Percentiles rank a stretch among this genome's conserved stretches.
These are phyloP conservation scores for Corythornis cristatus DNA, from an alignment of 2,113 vertebrate genomes.

Conservation along the genomic window DNA sequence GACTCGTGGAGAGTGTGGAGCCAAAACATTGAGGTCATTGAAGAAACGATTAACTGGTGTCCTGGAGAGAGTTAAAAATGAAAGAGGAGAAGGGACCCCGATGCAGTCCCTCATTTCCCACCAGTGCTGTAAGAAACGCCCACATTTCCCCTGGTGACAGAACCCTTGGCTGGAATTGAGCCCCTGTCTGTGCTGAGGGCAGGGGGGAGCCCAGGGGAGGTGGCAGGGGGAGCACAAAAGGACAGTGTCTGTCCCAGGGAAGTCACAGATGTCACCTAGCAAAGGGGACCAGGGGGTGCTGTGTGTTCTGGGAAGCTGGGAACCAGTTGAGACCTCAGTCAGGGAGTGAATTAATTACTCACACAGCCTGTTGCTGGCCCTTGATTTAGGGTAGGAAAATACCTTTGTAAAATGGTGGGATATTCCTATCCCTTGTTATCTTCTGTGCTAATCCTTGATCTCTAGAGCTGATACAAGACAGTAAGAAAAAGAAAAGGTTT, in stretches of 20 bases:
- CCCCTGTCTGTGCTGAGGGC: neutral
- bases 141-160: neutral
- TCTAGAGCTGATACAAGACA: neutral
- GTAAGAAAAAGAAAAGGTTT: neutral
- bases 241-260: neutral
- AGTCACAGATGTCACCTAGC: neutral
- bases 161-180: neutral
- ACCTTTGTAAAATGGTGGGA: neutral
- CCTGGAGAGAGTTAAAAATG: constrained; percentile 49
- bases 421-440: neutral
- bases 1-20: constrained; percentile 3
- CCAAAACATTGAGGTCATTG: constrained; percentile 61
- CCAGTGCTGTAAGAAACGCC: neutral
- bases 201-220: neutral
- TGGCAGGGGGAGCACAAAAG: neutral
- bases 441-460: neutral
- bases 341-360: neutral
- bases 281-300: neutral
- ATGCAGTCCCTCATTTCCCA: neutral
- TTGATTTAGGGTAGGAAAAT: neutral
- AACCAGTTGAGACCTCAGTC: neutral
- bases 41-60: constrained; percentile 54
- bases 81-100: neutral
- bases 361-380: rapidly evolving
- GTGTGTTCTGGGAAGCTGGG: neutral